Conservation (phyloP, 2,113 vertebrate species). For the Oncorhynchus clarkii region DNA sequence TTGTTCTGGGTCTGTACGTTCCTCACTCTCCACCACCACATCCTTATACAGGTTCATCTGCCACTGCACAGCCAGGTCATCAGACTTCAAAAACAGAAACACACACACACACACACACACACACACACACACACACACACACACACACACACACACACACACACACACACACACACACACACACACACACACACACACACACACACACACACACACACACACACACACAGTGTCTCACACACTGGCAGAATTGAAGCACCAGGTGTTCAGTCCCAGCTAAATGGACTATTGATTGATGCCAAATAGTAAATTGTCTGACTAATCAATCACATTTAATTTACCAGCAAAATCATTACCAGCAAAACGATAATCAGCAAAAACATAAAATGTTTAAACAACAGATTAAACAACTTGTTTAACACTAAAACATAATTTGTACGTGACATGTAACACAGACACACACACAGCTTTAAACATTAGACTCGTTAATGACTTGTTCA, state of each 20-base stretch:
- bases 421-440: too few species aligned
- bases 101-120: slow-evolving; percentile 2
- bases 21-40: slow-evolving; percentile 82
- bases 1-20: slow-evolving; percentile 79
- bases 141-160: slow-evolving; percentile 5
- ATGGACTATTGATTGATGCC: too few species aligned
- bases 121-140: neutral
- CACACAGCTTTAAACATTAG: neutral
- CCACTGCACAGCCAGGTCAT: slow-evolving; percentile 96
- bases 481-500: too few species aligned
- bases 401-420: too few species aligned
- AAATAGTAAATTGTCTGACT: too few species aligned
- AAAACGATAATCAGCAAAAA: too few species aligned
- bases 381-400: too few species aligned
- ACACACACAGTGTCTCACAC: neutral
- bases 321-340: too few species aligned
- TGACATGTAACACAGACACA: neutral
- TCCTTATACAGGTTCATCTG: slow-evolving; percentile 95
- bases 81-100: slow-evolving; percentile 74
- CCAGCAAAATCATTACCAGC: too few species aligned
- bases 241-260: too few species aligned
- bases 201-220: neutral
- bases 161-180: neutral
- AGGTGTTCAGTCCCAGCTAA: too few species aligned
- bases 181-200: neutral